Evolutionary conservation across 2,113 vertebrate genomes (phyloP), one percentile per base, ranked within the genome.

Genomic region (Chionodraco myersi): DNA sequence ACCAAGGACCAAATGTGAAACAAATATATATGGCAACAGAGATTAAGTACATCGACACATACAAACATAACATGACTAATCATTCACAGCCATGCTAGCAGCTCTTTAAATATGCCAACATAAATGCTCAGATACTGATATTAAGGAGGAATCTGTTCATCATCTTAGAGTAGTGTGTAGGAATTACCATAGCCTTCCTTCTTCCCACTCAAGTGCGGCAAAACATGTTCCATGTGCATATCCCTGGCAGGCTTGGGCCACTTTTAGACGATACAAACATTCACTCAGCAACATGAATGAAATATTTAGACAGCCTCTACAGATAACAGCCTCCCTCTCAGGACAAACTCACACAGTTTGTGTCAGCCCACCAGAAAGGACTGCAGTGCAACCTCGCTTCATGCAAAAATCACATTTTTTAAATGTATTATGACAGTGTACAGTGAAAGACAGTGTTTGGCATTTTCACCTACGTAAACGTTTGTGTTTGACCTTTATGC

Each of bases 271-370:
- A 83, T 66, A 62, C 82, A 88, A 84, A 91, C 89, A 91, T 88
- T 88, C 90, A 72, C 86, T 87, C 82, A 89, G 92, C 93, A 80
- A 11, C 85, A 76, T 54, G 77, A 90, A 92, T 95, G 61, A 94
- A 94, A 95, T 94, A 95, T 95, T 94, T 92, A 95, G 86, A 91
- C 85, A 72, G 79, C 81, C 86, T 92, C 81, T 85, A 88, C 89
- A 92, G 90, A 92, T 92, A 93, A 90, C 91, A 87, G 75, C 83
- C 91, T 89, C 83, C 82, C 85, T 82, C 71, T 83, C 16, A 12
- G 63, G 80, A 26, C 10, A 75, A 75, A 61, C 78, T 80, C 26
- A 45, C 72, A 72, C 56, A 49, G 57, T 51, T 75, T 79, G 54
- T n/a, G 10, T 72, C 57, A 79, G 70, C 52, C 69, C 52, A 71